Base-by-base conservation (phyloP, 2,888 invertebrate species). In the Scaeva pyrastri region DNA sequence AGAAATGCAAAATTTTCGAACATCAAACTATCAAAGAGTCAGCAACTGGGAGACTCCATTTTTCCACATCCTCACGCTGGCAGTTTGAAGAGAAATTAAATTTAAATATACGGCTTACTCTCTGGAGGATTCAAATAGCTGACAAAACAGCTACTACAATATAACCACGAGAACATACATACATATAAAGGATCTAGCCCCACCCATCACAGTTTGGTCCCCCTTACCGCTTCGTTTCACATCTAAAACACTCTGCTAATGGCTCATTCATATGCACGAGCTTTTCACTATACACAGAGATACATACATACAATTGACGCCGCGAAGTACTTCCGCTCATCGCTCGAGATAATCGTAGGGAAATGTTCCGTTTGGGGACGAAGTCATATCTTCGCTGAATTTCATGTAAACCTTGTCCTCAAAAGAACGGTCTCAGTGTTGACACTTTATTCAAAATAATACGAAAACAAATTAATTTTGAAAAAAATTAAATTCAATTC, bases 181-280 rank as follows among this genome's bases (percentile, higher is more conserved):
- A n/a, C n/a, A n/a, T n/a, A n/a, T n/a, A n/a, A n/a, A n/a, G n/a
- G n/a, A n/a, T n/a, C n/a, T n/a, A n/a, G n/a, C n/a, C n/a, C 11
- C 62, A 21, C 26, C 41, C 23, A 21, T 50, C n/a, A n/a, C n/a
- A n/a, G n/a, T 31, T 58, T 2, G 31, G 12, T 21, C 12, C 14
- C 14, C 23, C n/a, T 41, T 26, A 12, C 12, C 19, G 26, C 26
- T 31, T 36, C 48, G 8, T 75, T 55, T 68, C 45, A n/a, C 75
- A 78, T 64, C 74, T 26, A 60, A 71, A 73, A 76, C 64, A 60
- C 76, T 55, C 48, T 58, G 62, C 81, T 80, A 85, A 85, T 81
- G 85, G 85, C 81, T 85, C 85, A 85, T 85, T 81, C 81, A 85
- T 85, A 85, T 85, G 85, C 85, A 85, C 66, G 72, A 85, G 70